Percentiles rank a stretch among this genome's conserved stretches.
Evolutionary conservation across 2,797 vertebrate genomes (phyloP).

Genomic region (Staurois parvus): DNA sequence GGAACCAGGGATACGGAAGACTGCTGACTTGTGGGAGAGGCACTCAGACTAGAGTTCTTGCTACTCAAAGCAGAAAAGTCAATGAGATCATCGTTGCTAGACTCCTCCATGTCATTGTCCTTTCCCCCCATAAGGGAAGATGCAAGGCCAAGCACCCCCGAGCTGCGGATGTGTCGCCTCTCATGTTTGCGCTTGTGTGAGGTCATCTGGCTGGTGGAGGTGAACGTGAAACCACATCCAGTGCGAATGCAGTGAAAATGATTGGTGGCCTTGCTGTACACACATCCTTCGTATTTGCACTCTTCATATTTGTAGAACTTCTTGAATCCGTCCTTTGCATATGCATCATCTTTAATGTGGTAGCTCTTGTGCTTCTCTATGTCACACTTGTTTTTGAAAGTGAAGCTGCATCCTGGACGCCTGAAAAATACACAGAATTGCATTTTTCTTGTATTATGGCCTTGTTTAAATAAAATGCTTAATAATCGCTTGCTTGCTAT

Average conservation of each 20-base stretch:
- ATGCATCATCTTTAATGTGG: conserved; percentile 99
- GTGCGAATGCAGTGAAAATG: conserved; percentile 99
- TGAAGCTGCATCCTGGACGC: conserved; percentile 95
- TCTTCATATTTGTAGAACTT: conserved; percentile 99
- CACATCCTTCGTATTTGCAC: conserved; percentile 98
- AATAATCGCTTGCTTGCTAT: not conserved
- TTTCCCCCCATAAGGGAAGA: conserved; percentile 87
- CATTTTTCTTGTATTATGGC: too few relatives aligned
- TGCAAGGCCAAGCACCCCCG: conserved; percentile 86
- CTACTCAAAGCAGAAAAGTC: conserved; percentile 98
- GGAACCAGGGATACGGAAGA: conserved; percentile 86
- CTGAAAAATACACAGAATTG: conserved; percentile 68
- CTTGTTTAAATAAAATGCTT: not conserved
- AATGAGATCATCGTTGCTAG: conserved; percentile 97
- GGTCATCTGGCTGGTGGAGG: conserved; percentile 99
- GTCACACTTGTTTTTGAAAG: conserved; percentile 99
- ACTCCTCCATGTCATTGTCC: conserved; percentile 93
- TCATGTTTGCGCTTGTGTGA: conserved; percentile 99
- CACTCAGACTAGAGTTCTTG: conserved; percentile 99
- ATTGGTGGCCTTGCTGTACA: conserved; percentile 99
- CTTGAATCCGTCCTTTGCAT: conserved; percentile 99
- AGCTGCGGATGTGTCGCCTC: conserved; percentile 93
- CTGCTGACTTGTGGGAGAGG: conserved; percentile 96
- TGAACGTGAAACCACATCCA: conserved; percentile 98
- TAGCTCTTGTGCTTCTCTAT: conserved; percentile 99